Percentiles rank a stretch among this genome's conserved stretches.
Evolutionary conservation across 1,140 invertebrate genomes (phyloP).

Genomic region (Drosophila suzukii): DNA sequence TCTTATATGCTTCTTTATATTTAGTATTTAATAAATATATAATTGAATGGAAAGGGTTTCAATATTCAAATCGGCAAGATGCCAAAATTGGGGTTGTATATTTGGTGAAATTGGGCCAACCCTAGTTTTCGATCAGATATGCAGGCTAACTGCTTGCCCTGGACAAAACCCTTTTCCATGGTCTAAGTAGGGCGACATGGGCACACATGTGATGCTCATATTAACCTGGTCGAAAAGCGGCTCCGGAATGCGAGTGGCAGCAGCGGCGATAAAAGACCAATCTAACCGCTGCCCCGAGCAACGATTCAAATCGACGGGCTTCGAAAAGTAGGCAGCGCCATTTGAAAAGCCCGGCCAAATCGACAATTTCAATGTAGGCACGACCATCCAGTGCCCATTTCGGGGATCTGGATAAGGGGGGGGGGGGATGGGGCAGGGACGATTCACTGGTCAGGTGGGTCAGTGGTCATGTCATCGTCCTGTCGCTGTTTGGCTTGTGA

Average conservation of each 20-base stretch:
- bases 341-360: slow-evolving; percentile 10
- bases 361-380: slow-evolving; percentile 22
- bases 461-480: slow-evolving; percentile 31
- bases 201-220: slow-evolving; percentile 15
- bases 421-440: not conserved
- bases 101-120: not conserved
- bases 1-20: no score
- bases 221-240: slow-evolving; percentile 14
- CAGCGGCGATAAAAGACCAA: slow-evolving; percentile 40
- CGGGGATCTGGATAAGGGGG: not conserved
- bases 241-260: slow-evolving; percentile 12
- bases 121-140: not conserved
- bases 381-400: not conserved
- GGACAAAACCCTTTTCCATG: not conserved
- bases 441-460: slow-evolving; percentile 16
- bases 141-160: not conserved
- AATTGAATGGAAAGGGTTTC: not conserved
- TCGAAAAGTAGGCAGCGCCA: slow-evolving; percentile 20
- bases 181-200: not conserved
- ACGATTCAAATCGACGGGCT: not conserved
- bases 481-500: slow-evolving; percentile 36
- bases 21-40: not conserved
- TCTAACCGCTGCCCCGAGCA: slow-evolving; percentile 38
- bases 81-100: no score
- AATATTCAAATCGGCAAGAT: no score